Evolutionary conservation across 1,140 invertebrate species (phyloP).

Genomic region (Caerostris extrusa): DNA sequence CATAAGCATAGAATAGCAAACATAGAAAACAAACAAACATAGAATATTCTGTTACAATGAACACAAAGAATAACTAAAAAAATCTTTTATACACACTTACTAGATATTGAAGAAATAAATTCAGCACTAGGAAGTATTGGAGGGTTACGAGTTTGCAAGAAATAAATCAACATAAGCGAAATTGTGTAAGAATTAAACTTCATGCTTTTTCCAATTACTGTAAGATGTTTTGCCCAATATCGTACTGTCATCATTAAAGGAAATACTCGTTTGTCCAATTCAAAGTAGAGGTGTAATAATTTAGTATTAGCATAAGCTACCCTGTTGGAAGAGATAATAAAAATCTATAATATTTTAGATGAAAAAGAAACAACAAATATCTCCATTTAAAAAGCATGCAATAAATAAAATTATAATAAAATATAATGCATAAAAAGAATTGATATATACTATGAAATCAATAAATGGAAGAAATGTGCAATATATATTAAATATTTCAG

Average conservation of each 20-base stretch:
- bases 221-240: constrained; percentile 73
- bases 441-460: no score
- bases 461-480: no score
- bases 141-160: constrained; percentile 67
- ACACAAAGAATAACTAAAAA: no score
- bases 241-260: constrained; percentile 70
- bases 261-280: constrained; percentile 66
- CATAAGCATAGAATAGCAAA: no score
- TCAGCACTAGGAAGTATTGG: constrained; percentile 71
- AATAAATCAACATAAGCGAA: constrained; percentile 57
- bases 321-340: neutral
- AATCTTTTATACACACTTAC: neutral
- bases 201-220: constrained; percentile 55
- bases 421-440: no score
- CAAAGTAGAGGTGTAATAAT: constrained; percentile 41
- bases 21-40: no score
- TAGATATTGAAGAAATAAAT: constrained; percentile 37
- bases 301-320: constrained; percentile 70
- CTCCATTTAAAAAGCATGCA: no score
- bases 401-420: no score
- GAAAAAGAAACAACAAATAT: no score
- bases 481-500: no score
- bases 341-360: no score
- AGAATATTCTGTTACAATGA: no score
- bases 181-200: constrained; percentile 71